phyloP scores from a whole-genome alignment of 1,140 invertebrate genomes.

The Anoplolepis gracilipes region DNA sequence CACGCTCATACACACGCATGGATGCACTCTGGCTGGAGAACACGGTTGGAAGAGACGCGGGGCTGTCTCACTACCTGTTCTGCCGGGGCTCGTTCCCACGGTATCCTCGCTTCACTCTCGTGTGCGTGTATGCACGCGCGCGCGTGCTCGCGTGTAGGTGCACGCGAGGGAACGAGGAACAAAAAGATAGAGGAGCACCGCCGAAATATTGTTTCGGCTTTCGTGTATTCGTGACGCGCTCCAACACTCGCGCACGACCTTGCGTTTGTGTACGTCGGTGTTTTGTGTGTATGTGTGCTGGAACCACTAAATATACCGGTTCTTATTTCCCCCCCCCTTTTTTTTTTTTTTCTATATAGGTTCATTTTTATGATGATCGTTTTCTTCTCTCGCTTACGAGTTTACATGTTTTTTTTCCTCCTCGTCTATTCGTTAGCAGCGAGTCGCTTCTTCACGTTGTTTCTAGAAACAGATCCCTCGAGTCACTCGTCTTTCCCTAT shows the following conservation, averaged over 20 bases:
- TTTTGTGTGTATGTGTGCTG: not conserved
- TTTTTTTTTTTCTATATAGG: not conserved
- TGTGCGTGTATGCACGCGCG: slow-evolving; percentile 21
- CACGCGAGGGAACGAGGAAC: not conserved
- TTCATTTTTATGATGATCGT: not conserved
- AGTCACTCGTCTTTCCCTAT: not conserved
- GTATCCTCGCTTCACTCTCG: slow-evolving; percentile 57
- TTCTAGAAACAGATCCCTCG: slow-evolving; percentile 13
- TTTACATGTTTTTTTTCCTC: not conserved
- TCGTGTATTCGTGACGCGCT: slow-evolving; percentile 6
- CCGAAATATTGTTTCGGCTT: slow-evolving; percentile 47
- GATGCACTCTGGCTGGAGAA: not conserved
- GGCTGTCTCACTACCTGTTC: slow-evolving; percentile 69
- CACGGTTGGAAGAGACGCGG: slow-evolving; percentile 31
- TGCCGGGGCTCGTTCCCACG: slow-evolving; percentile 63
- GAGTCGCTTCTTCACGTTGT: not conserved
- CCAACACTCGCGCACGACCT: not conserved
- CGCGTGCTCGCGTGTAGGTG: not conserved
- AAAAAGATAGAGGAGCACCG: slow-evolving; percentile 28
- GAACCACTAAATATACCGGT: slow-evolving; percentile 42
- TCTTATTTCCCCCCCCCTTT: not conserved
- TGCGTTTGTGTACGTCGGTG: too few relatives aligned
- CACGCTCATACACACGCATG: not conserved
- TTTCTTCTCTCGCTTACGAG: not conserved
- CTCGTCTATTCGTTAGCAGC: not conserved